Evolutionary conservation across 2,797 vertebrate genomes (phyloP), one percentile per base, ranked within the genome.

Genomic region (Eulemur rubriventer): DNA sequence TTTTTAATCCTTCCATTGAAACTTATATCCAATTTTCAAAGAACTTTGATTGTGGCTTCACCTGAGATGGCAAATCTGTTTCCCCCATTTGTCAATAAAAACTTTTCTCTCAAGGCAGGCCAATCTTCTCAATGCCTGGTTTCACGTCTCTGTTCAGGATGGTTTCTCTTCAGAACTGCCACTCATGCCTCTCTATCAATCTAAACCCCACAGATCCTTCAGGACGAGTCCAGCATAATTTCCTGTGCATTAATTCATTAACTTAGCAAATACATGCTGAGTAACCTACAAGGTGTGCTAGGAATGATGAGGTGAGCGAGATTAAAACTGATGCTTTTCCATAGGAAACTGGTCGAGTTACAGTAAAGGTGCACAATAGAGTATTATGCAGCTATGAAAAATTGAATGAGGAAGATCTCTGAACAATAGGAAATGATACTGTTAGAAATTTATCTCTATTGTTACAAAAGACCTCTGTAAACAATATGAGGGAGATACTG

Each of bases 61-160:
- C 8, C 30, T 16, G 20, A 81, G 24, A 70, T 0, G 26, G 67
- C 20, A 22, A 26, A 35, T 75, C 50, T 69, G 7, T 14, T 38
- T 28, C 1, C 24, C 46, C 7, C 2, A 13, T 30, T 4, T 4
- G 11, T 4, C 50, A 65, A 33, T 38, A 26, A n/a, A 12, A 46
- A 70, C 0, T 2, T 48, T 33, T 33, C 1, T 1, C n/a, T 57
- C 43, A 5, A 6, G 50, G 20, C 4, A 33, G 7, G 28, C 8
- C 6, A 0, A 0, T 13, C 30, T 65, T 67, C 12, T 67, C 7
- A 33, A 0, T 38, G 57, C 2, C 12, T 12, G 13, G 2, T 4
- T 6, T 2, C 9, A 30, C 16, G 4, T 22, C 35, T 70, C 89
- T n/a, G 3, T 4, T 35, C 8, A 10, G 24, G 20, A 7, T 17